Percentiles rank a stretch among this genome's conserved stretches.
Evolutionary conservation across 2,113 vertebrate genomes (phyloP).

Genomic region (Aix galericulata): DNA sequence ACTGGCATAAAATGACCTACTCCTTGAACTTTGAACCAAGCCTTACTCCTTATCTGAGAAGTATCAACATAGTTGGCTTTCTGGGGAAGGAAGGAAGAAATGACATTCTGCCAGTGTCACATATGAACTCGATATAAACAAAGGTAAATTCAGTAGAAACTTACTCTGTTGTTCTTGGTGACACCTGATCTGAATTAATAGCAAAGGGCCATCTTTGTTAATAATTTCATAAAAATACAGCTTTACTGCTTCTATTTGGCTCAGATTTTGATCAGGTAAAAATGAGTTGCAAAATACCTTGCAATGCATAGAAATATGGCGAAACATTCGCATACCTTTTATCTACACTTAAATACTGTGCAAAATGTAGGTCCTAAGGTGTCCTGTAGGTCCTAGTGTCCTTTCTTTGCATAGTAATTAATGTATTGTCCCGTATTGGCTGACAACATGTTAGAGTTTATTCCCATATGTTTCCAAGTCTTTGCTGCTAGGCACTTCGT

Average conservation of each 20-base stretch:
- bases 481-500: neutral
- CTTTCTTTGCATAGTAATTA: neutral
- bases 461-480: neutral
- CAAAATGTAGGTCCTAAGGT: fast-evolving
- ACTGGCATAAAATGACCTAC: neutral
- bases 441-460: neutral
- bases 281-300: neutral
- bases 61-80: neutral
- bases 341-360: neutral
- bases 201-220: neutral
- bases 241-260: neutral
- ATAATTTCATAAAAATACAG: neutral
- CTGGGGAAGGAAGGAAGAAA: neutral
- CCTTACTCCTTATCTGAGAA: neutral
- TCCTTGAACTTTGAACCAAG: neutral
- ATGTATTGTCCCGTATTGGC: neutral
- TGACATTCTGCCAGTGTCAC: neutral
- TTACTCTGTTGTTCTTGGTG: neutral
- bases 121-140: neutral
- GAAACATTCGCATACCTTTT: neutral
- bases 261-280: neutral
- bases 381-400: neutral
- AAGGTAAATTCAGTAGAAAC: neutral
- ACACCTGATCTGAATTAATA: neutral
- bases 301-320: neutral